phyloP scores from a whole-genome alignment of 2,113 vertebrate species.

The Colinus virginianus region DNA sequence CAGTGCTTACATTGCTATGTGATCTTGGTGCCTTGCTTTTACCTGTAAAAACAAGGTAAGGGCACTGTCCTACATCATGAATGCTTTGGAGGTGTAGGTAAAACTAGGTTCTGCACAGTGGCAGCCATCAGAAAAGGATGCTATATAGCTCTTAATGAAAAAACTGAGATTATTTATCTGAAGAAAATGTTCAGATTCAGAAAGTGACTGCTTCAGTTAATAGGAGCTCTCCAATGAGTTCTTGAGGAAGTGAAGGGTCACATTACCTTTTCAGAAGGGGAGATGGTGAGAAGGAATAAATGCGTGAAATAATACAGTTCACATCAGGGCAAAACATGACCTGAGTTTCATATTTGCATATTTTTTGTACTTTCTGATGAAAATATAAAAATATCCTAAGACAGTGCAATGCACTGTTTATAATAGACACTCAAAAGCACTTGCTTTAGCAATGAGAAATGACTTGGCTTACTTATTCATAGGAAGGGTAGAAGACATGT shows the following conservation, averaged over 20 bases:
- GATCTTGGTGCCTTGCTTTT: not conserved
- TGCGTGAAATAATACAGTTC: not conserved
- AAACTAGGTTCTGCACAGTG: not conserved
- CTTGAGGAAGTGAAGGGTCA: not conserved
- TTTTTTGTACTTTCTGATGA: slow-evolving; percentile 25
- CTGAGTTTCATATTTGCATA: not conserved
- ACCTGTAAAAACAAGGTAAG: not conserved
- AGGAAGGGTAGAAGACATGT: slow-evolving; percentile 6
- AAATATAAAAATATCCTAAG: not conserved
- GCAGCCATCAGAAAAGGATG: not conserved
- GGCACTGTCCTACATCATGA: not conserved
- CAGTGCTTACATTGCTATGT: not conserved
- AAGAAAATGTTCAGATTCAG: not conserved
- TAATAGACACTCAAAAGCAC: not conserved
- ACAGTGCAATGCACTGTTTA: not conserved
- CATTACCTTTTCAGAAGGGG: not conserved
- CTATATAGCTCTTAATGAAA: not conserved
- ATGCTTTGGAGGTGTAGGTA: not conserved
- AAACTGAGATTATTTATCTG: not conserved
- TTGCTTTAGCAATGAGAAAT: slow-evolving; percentile 25
- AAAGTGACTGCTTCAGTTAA: not conserved
- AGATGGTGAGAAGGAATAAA: not conserved
- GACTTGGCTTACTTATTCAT: not conserved
- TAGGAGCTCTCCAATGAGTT: not conserved
- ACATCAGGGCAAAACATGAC: not conserved